phyloP scores from a whole-genome alignment of 2,113 vertebrate genomes.

The Nothocercus nigrocapillus region DNA sequence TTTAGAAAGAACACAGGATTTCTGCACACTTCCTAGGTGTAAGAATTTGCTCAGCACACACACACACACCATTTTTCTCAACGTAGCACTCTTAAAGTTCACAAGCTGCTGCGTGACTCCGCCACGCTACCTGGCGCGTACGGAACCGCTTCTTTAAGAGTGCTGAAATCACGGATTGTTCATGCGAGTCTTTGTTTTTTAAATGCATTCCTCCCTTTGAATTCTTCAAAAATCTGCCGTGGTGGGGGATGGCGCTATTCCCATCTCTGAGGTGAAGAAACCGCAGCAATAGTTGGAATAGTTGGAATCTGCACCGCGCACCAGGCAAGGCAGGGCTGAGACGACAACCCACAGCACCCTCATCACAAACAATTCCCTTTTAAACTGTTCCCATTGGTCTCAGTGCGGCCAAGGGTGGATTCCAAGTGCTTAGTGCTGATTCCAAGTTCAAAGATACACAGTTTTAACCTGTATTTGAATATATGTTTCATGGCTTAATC shows the following conservation, averaged over 20 bases:
- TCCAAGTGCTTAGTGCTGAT: slow-evolving; percentile 52
- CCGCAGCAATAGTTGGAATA: background rate
- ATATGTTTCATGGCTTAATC: slow-evolving; percentile 62
- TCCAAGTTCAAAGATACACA: slow-evolving; percentile 32
- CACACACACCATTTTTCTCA: fast-evolving
- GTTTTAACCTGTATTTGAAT: slow-evolving; percentile 68
- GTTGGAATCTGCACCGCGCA: background rate
- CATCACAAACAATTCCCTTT: background rate
- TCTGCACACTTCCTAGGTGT: background rate
- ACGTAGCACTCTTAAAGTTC: background rate
- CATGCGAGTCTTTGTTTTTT: background rate
- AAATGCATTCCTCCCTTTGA: background rate
- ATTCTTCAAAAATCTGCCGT: background rate
- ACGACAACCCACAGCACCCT: background rate
- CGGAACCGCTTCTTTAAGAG: background rate
- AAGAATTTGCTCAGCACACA: background rate
- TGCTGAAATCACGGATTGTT: background rate
- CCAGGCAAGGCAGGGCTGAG: background rate
- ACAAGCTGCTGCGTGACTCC: background rate
- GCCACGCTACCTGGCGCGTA: background rate
- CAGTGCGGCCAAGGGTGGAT: slow-evolving; percentile 7
- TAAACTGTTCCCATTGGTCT: slow-evolving; percentile 29
- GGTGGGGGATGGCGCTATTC: background rate
- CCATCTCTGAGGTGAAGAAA: background rate
- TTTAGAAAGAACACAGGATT: background rate